Conservation (phyloP, 2,888 invertebrate genomes). For the Standfussiana lucernea region DNA sequence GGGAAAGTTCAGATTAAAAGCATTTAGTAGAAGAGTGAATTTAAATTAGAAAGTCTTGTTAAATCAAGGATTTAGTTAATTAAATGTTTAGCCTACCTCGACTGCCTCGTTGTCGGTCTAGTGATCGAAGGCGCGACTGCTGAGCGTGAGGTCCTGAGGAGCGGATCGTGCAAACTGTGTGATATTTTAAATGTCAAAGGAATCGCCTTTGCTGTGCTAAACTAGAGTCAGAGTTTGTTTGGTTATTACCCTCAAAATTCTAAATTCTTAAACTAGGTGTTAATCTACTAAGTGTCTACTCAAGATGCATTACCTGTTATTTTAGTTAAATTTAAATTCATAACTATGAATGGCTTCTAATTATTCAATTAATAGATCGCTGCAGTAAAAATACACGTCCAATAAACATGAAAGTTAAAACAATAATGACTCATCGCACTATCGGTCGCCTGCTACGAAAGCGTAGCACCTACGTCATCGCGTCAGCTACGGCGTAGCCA, state of each 20-base stretch:
- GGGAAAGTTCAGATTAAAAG: constrained; percentile 19
- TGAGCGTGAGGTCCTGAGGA: no score
- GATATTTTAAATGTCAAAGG: not conserved
- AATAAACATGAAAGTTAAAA: not conserved
- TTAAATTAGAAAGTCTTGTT: constrained; percentile 15
- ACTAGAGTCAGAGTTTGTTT: not conserved
- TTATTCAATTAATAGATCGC: not conserved
- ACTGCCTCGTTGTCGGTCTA: no score
- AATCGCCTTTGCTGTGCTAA: no score
- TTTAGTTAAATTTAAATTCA: not conserved
- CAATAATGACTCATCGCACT: not conserved
- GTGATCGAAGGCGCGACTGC: no score
- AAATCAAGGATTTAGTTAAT: no score
- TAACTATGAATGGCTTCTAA: not conserved
- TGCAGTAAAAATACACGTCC: not conserved
- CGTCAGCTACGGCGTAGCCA: constrained; percentile 47
- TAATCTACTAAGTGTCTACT: not conserved
- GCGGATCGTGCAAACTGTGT: no score
- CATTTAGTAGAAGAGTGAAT: constrained; percentile 9
- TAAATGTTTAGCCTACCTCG: no score
- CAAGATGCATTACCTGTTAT: not conserved
- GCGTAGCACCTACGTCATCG: constrained; percentile 33
- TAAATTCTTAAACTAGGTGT: not conserved
- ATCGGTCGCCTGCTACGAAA: constrained; percentile 30
- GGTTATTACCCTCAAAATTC: not conserved